These are phyloP conservation scores for Mastomys coucha DNA, from an alignment of 2,113 vertebrate species.

Conservation along the genomic window DNA sequence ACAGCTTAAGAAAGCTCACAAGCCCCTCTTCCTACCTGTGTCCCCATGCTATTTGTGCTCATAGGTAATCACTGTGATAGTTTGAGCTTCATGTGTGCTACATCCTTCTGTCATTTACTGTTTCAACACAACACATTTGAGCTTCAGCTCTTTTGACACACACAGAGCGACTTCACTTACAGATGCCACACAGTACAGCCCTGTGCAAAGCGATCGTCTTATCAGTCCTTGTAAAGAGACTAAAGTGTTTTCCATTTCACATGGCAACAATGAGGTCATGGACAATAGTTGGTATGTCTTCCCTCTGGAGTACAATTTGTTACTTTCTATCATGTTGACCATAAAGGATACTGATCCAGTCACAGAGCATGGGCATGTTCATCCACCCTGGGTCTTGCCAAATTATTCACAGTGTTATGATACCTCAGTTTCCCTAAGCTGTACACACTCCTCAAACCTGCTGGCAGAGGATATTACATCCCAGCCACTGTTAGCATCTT, in stretches of 20 bases:
- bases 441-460: background rate
- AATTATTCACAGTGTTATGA: background rate
- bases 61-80: background rate
- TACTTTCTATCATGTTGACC: background rate
- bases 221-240: background rate
- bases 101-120: background rate
- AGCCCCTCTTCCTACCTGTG: background rate
- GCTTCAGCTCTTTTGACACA: background rate
- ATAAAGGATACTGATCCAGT: too few relatives aligned
- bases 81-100: background rate
- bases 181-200: background rate
- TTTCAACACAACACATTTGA: background rate
- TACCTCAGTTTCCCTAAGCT: background rate
- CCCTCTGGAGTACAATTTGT: background rate
- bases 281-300: background rate
- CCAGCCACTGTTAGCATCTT: background rate
- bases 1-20: background rate
- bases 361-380: rapidly evolving
- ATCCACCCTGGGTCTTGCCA: background rate
- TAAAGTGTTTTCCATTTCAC: background rate
- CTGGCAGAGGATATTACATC: background rate
- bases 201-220: background rate
- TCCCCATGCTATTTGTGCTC: background rate
- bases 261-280: background rate
- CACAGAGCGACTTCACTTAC: background rate